Evolutionary conservation across 1,140 invertebrate genomes (phyloP).

Genomic region (Pseudomyrmex concolor): DNA sequence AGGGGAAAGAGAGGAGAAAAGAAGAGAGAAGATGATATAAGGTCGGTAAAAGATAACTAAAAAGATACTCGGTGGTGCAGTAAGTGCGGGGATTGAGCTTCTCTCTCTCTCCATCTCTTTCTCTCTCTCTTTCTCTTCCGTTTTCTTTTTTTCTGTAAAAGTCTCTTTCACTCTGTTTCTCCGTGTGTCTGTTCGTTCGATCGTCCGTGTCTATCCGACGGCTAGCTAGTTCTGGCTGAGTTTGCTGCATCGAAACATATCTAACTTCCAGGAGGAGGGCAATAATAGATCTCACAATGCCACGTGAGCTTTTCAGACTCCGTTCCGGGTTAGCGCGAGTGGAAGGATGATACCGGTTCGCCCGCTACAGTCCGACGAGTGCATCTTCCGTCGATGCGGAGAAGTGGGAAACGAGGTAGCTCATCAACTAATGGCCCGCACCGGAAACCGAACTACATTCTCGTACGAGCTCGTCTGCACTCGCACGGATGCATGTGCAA

Average conservation of each 20-base stretch:
- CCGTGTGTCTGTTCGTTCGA: slow-evolving; percentile 57
- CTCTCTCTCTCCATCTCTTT: slow-evolving; percentile 65
- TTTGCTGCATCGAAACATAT: slow-evolving; percentile 80
- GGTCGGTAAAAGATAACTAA: slow-evolving; percentile 20
- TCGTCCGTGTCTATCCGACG: slow-evolving; percentile 51
- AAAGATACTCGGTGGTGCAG: slow-evolving; percentile 61
- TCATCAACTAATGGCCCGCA: slow-evolving; percentile 86
- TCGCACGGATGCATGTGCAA: slow-evolving; percentile 59
- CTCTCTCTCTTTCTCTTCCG: slow-evolving; percentile 36
- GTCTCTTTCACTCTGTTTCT: slow-evolving; percentile 51
- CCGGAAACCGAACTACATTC: slow-evolving; percentile 82
- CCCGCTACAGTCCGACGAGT: slow-evolving; percentile 42
- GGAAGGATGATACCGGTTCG: slow-evolving; percentile 41
- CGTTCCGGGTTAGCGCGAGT: slow-evolving; percentile 65
- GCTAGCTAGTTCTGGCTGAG: slow-evolving; percentile 60
- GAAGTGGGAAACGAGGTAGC: slow-evolving; percentile 74
- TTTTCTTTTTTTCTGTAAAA: not conserved
- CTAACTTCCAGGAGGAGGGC: slow-evolving; percentile 80
- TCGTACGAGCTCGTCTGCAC: slow-evolving; percentile 71
- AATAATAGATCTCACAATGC: slow-evolving; percentile 84
- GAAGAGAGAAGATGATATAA: not conserved
- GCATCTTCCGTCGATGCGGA: slow-evolving; percentile 50
- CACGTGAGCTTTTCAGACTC: slow-evolving; percentile 80
- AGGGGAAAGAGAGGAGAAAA: too few relatives aligned
- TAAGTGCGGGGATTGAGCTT: slow-evolving; percentile 80